Evolutionary conservation across 2,113 vertebrate species (phyloP).

Genomic region (Amphilophus citrinellus): DNA sequence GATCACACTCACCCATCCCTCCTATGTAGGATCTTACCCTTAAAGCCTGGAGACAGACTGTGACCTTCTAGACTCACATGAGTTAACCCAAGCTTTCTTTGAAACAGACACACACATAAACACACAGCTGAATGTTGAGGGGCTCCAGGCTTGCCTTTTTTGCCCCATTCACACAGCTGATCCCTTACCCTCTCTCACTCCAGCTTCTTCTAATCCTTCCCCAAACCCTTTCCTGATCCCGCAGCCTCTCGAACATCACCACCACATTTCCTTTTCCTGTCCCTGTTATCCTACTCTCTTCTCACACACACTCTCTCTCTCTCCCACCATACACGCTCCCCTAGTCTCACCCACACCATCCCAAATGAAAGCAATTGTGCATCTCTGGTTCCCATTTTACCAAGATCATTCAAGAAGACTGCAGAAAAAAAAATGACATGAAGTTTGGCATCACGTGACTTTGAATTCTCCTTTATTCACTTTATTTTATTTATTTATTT

Average conservation of each 20-base stretch:
- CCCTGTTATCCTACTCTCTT: neutral
- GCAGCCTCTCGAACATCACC: neutral
- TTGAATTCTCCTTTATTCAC: neutral
- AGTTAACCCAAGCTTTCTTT: constrained; percentile 46
- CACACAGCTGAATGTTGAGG: constrained; percentile 32
- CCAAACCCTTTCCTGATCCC: constrained; percentile 13
- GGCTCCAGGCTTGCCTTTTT: neutral
- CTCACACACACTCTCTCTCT: neutral
- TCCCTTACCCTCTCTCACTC: constrained; percentile 20
- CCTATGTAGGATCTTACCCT: constrained; percentile 3
- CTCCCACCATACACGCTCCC: neutral
- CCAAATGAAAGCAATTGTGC: constrained; percentile 5
- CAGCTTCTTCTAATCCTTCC: constrained; percentile 26
- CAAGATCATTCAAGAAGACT: neutral
- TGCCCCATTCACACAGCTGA: constrained; percentile 44
- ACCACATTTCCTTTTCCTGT: constrained; percentile 17
- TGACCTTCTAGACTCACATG: constrained; percentile 59
- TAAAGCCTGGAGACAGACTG: constrained; percentile 31
- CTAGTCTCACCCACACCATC: neutral
- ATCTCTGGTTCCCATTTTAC: neutral
- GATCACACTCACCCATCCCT: neutral
- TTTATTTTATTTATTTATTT: neutral
- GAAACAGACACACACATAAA: constrained; percentile 39
- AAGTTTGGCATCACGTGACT: neutral
- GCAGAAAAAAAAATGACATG: neutral